These are phyloP conservation scores for Datnioides undecimradiatus DNA, from an alignment of 2,113 vertebrate species.

Conservation along the genomic window DNA sequence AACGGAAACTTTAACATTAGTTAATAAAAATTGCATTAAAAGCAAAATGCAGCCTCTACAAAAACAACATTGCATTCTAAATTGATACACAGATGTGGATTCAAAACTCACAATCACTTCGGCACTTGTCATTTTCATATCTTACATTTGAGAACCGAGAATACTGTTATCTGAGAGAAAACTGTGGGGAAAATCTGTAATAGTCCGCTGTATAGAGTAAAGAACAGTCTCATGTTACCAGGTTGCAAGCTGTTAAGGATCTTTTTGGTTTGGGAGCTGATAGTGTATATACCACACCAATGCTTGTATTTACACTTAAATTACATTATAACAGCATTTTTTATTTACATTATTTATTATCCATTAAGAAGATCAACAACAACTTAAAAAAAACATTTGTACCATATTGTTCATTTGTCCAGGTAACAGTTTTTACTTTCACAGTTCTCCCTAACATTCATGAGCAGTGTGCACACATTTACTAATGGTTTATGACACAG, in stretches of 20 bases:
- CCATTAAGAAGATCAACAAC: not conserved
- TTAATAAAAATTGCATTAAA: not conserved
- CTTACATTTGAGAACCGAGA: not conserved
- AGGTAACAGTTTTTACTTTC: not conserved
- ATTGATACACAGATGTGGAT: not conserved
- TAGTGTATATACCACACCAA: not conserved
- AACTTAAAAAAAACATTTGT: not conserved
- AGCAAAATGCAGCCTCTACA: conserved; percentile 32
- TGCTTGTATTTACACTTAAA: conserved; percentile 6
- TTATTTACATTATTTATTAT: conserved; percentile 5
- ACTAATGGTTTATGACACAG: not conserved
- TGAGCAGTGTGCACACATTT: no score
- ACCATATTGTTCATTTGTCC: not conserved
- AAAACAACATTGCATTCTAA: not conserved
- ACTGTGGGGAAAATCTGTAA: no score
- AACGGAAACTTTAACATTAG: not conserved
- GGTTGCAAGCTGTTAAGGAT: not conserved
- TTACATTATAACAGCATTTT: not conserved
- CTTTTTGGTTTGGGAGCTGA: not conserved
- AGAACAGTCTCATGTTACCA: not conserved
- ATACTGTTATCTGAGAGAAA: not conserved
- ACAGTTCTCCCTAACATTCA: not conserved
- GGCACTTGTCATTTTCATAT: not conserved
- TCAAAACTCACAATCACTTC: not conserved
- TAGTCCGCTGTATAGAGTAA: not conserved